phyloP scores from a whole-genome alignment of 1,140 invertebrate genomes.

The Harpegnathos saltator region DNA sequence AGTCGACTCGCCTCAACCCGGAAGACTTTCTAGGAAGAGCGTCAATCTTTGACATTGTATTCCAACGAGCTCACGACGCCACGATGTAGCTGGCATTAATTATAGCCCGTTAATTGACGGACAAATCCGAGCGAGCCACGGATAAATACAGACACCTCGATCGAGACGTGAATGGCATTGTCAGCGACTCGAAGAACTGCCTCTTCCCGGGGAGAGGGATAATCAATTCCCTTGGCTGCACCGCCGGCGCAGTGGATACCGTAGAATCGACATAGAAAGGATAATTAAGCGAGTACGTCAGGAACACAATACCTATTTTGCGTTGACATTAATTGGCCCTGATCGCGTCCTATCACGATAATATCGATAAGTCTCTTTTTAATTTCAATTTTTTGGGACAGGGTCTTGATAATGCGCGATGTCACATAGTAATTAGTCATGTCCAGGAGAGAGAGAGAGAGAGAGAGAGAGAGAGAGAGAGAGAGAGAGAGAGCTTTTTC shows the following conservation, averaged over 20 bases:
- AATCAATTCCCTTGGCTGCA: constrained; percentile 63
- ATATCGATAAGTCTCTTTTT: constrained; percentile 16
- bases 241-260: constrained; percentile 39
- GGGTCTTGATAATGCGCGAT: background rate
- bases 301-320: constrained; percentile 41
- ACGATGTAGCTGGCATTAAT: constrained; percentile 64
- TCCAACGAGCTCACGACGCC: constrained; percentile 19
- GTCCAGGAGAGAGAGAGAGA: too few species aligned
- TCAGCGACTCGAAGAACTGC: constrained; percentile 62
- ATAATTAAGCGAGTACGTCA: constrained; percentile 57
- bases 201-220: constrained; percentile 58
- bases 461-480: background rate
- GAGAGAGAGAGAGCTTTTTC: background rate
- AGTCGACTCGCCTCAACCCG: constrained; percentile 7
- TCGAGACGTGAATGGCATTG: constrained; percentile 69
- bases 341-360: constrained; percentile 11
- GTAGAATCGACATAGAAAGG: constrained; percentile 60
- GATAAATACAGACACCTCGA: constrained; percentile 72
- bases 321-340: constrained; percentile 50
- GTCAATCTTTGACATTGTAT: constrained; percentile 72
- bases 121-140: constrained; percentile 62
- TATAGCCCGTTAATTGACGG: constrained; percentile 72
- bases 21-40: constrained; percentile 13
- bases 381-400: constrained; percentile 3
- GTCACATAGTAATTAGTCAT: constrained; percentile 1